These are phyloP conservation scores for Ceyx margarethae DNA, from an alignment of 2,113 vertebrate species.

Conservation along the genomic window DNA sequence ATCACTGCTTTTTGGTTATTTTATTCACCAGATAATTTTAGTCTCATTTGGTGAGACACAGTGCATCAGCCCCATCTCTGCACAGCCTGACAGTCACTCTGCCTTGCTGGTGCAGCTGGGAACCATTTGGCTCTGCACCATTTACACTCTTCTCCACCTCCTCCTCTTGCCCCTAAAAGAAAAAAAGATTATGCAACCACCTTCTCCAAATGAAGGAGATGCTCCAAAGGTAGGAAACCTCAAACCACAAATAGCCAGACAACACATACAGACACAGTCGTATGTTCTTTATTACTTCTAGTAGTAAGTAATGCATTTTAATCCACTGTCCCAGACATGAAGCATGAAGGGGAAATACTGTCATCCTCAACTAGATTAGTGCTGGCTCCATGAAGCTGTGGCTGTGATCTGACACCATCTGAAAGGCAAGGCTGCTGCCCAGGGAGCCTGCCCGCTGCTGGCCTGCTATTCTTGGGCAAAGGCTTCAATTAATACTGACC, in stretches of 20 bases:
- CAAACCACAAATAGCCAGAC: background rate
- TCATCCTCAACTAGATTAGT: background rate
- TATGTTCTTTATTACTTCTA: background rate
- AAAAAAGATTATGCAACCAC: background rate
- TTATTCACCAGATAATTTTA: background rate
- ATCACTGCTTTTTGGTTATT: background rate
- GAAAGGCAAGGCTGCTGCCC: background rate
- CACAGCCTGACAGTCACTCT: background rate
- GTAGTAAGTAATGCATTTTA: background rate
- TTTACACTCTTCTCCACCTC: background rate
- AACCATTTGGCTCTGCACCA: background rate
- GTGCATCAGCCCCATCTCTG: background rate
- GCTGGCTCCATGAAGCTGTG: background rate
- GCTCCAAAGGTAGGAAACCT: background rate
- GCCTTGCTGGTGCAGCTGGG: background rate
- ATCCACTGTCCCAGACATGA: background rate
- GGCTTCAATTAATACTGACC: background rate
- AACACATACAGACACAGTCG: background rate
- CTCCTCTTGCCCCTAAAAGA: background rate
- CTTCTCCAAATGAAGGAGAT: background rate
- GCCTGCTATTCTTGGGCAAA: background rate
- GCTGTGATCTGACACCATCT: slow-evolving; percentile 3
- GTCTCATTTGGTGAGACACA: background rate
- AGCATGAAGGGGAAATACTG: background rate
- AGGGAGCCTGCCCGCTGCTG: background rate